phyloP scores from a whole-genome alignment of 2,797 vertebrate genomes.

The Sparidentex hasta region DNA sequence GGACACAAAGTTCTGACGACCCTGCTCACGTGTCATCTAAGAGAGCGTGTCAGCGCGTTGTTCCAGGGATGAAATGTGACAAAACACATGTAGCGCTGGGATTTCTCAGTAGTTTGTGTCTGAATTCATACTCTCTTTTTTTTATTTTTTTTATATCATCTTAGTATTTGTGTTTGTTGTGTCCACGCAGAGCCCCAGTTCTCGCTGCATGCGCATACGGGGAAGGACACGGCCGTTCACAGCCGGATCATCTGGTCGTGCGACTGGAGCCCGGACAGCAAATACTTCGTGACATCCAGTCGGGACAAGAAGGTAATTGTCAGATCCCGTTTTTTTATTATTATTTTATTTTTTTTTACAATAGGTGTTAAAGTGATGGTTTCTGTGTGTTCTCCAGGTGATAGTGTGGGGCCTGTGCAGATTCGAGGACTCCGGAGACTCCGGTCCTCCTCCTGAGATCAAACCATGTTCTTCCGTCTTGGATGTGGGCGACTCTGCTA shows the following conservation, averaged over 20 bases:
- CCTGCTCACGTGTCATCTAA: conserved; percentile 33
- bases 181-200: conserved; percentile 87
- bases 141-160: conserved; percentile 7
- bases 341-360: not conserved
- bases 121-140: conserved; percentile 8
- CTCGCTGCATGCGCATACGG: conserved; percentile 88
- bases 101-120: not conserved
- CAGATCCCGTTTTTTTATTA: not conserved
- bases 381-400: conserved; percentile 81
- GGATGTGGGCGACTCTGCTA: conserved; percentile 93
- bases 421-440: conserved; percentile 57
- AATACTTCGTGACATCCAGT: conserved; percentile 95
- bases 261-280: conserved; percentile 95
- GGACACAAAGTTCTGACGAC: conserved; percentile 34
- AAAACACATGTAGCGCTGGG: not conserved
- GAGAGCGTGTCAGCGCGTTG: not conserved
- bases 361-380: conserved; percentile 9
- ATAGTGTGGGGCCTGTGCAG: conserved; percentile 91
- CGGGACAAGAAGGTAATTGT: conserved; percentile 94
- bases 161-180: conserved; percentile 16
- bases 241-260: conserved; percentile 98
- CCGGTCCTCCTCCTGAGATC: conserved; percentile 64
- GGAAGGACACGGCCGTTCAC: conserved; percentile 91
- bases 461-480: conserved; percentile 90
- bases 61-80: conserved; percentile 17